A percentile compares a stretch with the other conserved stretches of the same genome.
Conservation (phyloP, 2,113 vertebrate species). For the Poeciliopsis turrubarensis region DNA sequence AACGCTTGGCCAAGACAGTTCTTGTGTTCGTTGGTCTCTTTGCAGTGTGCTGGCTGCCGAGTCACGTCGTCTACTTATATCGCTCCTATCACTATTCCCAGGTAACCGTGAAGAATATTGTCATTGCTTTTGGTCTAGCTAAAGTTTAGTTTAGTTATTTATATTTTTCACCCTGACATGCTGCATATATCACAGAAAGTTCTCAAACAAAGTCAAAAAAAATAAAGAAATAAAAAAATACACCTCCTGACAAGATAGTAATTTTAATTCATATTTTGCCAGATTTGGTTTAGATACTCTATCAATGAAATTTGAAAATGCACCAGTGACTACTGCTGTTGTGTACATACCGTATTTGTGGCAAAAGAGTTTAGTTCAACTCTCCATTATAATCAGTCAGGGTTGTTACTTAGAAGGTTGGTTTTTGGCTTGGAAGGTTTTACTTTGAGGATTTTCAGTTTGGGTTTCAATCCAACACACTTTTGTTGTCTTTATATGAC, state of each 20-base stretch:
- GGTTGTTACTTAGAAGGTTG: neutral
- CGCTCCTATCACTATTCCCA: conserved; percentile 94
- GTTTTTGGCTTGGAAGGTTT: neutral
- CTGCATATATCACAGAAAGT: too few species aligned
- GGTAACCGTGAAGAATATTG: conserved; percentile 75
- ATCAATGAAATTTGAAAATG: too few species aligned
- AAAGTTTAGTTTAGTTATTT: neutral
- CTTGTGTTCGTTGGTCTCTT: conserved; percentile 95
- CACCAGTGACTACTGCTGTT: too few species aligned
- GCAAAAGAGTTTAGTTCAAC: too few species aligned
- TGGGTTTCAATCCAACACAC: neutral
- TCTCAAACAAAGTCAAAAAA: too few species aligned
- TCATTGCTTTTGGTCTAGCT: neutral
- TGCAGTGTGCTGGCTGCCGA: conserved; percentile 96
- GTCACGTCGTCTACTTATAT: conserved; percentile 92
- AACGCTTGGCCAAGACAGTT: conserved; percentile 93
- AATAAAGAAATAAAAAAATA: too few species aligned
- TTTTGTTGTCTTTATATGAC: neutral
- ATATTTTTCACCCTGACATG: too few species aligned
- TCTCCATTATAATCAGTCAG: neutral
- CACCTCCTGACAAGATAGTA: too few species aligned
- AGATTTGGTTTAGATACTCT: too few species aligned
- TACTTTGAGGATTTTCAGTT: neutral
- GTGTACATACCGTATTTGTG: too few species aligned
- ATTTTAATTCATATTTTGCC: too few species aligned